Conservation (phyloP, 2,888 invertebrate genomes). For the Steromphala cineraria region DNA sequence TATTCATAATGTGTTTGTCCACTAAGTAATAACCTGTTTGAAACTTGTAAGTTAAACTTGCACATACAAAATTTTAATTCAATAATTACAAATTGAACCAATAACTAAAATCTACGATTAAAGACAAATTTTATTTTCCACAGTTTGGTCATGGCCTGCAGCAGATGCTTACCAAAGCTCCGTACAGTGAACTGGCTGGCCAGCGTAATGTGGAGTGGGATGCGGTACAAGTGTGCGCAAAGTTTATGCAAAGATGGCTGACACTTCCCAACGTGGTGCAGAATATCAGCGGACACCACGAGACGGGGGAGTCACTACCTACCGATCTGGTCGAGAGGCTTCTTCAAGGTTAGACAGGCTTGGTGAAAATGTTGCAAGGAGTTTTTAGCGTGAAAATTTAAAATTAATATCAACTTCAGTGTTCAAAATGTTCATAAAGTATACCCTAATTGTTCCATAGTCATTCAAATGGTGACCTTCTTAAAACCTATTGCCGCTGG, state of each 20-base stretch:
- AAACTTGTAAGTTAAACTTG: too few relatives aligned
- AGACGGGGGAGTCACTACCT: constrained; percentile 84
- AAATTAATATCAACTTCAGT: too few relatives aligned
- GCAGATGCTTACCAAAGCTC: constrained; percentile 87
- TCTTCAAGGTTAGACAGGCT: constrained; percentile 74
- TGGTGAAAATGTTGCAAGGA: too few relatives aligned
- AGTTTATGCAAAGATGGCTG: constrained; percentile 88
- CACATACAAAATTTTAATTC: too few relatives aligned
- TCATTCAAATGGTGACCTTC: too few relatives aligned
- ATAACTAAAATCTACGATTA: background rate
- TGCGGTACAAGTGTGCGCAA: constrained; percentile 87
- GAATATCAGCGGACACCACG: constrained; percentile 84
- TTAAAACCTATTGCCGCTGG: too few relatives aligned
- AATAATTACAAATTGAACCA: too few relatives aligned
- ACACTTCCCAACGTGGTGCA: constrained; percentile 81
- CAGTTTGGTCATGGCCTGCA: constrained; percentile 91
- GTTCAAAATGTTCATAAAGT: too few relatives aligned
- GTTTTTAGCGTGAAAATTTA: too few relatives aligned
- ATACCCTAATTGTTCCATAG: too few relatives aligned
- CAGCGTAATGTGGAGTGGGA: constrained; percentile 95
- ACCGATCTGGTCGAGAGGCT: constrained; percentile 81
- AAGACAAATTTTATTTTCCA: constrained; percentile 52
- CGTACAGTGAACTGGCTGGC: constrained; percentile 90
- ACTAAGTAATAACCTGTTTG: too few relatives aligned
- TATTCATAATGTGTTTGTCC: too few relatives aligned